Conservation (phyloP, 2,888 invertebrate species). For the Gerris lacustris region DNA sequence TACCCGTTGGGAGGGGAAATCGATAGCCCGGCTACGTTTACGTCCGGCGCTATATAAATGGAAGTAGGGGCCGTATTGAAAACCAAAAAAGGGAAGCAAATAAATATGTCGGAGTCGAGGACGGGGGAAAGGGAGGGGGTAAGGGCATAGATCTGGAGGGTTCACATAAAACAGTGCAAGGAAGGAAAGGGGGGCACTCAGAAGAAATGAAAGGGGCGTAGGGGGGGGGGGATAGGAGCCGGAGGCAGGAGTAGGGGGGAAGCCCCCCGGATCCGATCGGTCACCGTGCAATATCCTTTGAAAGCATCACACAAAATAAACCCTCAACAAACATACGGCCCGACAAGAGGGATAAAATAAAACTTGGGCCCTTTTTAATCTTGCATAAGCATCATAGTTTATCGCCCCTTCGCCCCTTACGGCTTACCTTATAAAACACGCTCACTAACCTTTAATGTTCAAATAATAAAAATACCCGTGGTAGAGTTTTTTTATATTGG, state of each 20-base stretch:
- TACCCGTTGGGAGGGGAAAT: neutral
- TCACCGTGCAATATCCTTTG: conserved; percentile 21
- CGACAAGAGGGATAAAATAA: conserved; percentile 20
- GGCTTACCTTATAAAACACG: neutral
- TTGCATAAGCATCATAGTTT: conserved; percentile 21
- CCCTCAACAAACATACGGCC: conserved; percentile 20
- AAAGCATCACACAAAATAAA: conserved; percentile 20
- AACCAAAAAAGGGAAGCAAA: neutral
- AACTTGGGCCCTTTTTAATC: conserved; percentile 17
- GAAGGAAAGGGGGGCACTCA: conserved; percentile 6
- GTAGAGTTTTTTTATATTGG: no score
- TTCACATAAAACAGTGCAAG: conserved; percentile 5
- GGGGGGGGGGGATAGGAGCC: no score
- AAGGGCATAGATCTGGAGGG: neutral
- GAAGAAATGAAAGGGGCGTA: neutral
- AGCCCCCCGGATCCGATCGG: conserved; percentile 5
- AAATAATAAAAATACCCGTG: neutral
- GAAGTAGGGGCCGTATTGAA: neutral
- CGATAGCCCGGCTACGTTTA: neutral
- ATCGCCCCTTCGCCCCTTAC: conserved; percentile 10
- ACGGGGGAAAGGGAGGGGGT: conserved; percentile 2
- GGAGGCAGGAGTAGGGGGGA: no score
- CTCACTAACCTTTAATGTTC: neutral
- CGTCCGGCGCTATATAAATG: neutral
- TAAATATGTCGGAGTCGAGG: neutral